These are phyloP conservation scores for Cheilosia impressa DNA, from an alignment of 2,888 invertebrate genomes.

Conservation along the genomic window DNA sequence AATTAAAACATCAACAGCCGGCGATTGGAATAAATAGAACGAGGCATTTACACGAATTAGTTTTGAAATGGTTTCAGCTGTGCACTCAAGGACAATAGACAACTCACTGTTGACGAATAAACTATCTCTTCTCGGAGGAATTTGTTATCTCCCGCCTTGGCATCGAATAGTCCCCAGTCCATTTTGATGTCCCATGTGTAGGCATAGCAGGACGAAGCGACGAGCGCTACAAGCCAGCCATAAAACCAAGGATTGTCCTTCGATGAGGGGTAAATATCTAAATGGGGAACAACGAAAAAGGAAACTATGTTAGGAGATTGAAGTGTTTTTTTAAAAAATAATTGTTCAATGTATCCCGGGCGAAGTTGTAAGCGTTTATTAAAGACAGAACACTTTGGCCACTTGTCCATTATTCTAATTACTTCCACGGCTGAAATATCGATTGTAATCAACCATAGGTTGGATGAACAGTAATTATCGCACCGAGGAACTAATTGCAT, in stretches of 20 bases:
- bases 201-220: conserved; percentile 91
- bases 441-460: too few relatives aligned
- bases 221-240: conserved; percentile 88
- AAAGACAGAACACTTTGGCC: too few relatives aligned
- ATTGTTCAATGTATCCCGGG: too few relatives aligned
- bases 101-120: conserved; percentile 88
- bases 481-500: too few relatives aligned
- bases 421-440: too few relatives aligned
- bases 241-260: conserved; percentile 88
- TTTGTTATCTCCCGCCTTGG: conserved; percentile 89
- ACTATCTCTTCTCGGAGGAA: conserved; percentile 91
- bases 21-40: conserved; percentile 63
- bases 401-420: too few relatives aligned
- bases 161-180: conserved; percentile 94
- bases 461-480: too few relatives aligned
- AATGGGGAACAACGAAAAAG: conserved; percentile 43
- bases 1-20: conserved; percentile 20
- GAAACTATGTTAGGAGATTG: not conserved
- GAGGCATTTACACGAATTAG: conserved; percentile 58
- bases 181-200: conserved; percentile 94
- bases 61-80: conserved; percentile 46
- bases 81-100: conserved; percentile 1
- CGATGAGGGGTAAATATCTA: conserved; percentile 80
- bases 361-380: too few relatives aligned
- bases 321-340: not conserved